These are phyloP conservation scores for Drosophila albomicans DNA, from an alignment of 1,140 invertebrate genomes.

Conservation along the genomic window DNA sequence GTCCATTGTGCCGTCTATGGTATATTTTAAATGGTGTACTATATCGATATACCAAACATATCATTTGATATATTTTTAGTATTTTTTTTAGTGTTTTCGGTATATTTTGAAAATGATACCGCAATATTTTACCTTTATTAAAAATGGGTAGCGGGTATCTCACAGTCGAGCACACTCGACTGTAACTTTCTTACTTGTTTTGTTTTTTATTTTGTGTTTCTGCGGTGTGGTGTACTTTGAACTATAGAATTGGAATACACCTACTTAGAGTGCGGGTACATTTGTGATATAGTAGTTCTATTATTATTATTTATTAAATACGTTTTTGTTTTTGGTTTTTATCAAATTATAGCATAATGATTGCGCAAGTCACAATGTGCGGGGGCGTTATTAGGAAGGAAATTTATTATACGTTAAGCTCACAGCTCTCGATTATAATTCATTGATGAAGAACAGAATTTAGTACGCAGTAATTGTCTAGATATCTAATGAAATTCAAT, in stretches of 20 bases:
- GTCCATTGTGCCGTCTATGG: no score
- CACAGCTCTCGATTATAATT: background rate
- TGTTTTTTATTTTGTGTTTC: background rate
- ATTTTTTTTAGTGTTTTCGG: no score
- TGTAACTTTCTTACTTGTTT: no score
- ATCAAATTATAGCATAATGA: background rate
- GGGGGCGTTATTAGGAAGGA: background rate
- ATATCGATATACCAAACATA: no score
- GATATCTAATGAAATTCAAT: background rate
- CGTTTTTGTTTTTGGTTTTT: background rate
- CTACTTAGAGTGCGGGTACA: constrained; percentile 1
- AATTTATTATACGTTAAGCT: constrained; percentile 1
- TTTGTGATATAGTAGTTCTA: background rate
- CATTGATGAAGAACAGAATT: background rate
- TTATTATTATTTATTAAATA: background rate
- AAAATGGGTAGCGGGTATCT: no score
- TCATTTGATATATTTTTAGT: no score
- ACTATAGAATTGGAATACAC: background rate
- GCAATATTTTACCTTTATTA: no score
- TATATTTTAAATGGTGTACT: no score
- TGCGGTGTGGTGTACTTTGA: background rate
- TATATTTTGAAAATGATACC: no score
- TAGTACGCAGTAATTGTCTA: no score
- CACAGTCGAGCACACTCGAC: no score
- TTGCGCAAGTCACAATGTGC: constrained; percentile 1